These are phyloP conservation scores for Hypotaenidia okinawae DNA, from an alignment of 2,797 vertebrate genomes.

Conservation along the genomic window DNA sequence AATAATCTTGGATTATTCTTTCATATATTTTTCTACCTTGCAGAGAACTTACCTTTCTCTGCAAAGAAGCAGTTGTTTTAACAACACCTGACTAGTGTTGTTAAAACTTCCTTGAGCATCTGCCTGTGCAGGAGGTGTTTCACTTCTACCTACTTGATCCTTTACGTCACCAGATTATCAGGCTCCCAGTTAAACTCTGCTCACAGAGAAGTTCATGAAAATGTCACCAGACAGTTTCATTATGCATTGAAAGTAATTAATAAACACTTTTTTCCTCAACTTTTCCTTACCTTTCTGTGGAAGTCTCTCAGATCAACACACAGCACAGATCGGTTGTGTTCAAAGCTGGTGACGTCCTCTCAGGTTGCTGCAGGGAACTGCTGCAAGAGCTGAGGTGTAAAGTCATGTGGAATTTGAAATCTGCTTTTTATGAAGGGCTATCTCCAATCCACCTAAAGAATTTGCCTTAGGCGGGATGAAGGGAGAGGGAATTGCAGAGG, in stretches of 20 bases:
- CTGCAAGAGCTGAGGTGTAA: background rate
- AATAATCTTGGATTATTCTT: background rate
- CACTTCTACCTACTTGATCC: background rate
- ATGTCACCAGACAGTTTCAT: background rate
- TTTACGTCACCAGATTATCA: background rate
- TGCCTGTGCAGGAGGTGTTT: background rate
- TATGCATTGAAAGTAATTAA: background rate
- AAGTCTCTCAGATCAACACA: background rate
- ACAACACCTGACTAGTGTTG: background rate
- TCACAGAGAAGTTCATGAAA: background rate
- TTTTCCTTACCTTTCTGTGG: background rate
- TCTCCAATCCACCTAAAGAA: background rate
- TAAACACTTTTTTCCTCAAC: background rate
- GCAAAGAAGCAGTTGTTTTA: background rate
- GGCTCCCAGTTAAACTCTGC: background rate
- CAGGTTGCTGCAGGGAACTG: background rate
- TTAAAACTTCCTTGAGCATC: background rate
- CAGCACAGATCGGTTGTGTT: background rate
- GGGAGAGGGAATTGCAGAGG: background rate
- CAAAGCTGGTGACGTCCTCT: background rate
- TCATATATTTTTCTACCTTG: background rate
- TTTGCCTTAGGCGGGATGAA: background rate
- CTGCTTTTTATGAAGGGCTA: slow-evolving; percentile 24
- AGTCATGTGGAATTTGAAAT: slow-evolving; percentile 7
- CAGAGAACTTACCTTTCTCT: too few species aligned